Evolutionary conservation across 2,888 invertebrate species (phyloP).

Genomic region (Torymus texanus): DNA sequence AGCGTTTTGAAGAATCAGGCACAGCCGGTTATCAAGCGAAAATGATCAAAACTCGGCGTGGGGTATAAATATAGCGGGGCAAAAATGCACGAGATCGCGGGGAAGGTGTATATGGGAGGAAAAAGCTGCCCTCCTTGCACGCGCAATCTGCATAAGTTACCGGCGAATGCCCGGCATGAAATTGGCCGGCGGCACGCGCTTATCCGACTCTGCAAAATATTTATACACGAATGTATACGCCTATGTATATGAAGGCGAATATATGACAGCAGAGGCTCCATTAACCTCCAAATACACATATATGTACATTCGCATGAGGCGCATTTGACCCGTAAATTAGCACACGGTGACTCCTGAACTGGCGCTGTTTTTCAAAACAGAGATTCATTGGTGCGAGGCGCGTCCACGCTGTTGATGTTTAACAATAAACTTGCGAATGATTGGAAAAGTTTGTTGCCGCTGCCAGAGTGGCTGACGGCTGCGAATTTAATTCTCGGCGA

Average conservation of each 20-base stretch:
- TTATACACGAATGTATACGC: background rate
- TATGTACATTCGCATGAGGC: background rate
- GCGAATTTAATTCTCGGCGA: conserved; percentile 25
- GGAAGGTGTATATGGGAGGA: background rate
- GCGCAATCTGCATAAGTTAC: conserved; percentile 21
- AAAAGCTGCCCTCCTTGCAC: conserved; percentile 5
- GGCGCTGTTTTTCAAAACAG: background rate
- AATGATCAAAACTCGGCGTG: too few species aligned
- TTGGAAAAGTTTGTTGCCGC: conserved; percentile 33
- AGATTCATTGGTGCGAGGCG: background rate
- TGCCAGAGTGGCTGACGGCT: background rate
- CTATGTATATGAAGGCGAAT: background rate
- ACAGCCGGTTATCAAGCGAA: too few species aligned
- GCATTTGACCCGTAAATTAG: conserved; percentile 24
- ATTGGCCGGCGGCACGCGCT: conserved; percentile 25
- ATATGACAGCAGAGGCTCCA: background rate
- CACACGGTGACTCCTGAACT: background rate
- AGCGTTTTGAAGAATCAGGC: too few species aligned
- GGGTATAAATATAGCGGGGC: too few species aligned
- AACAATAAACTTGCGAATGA: conserved; percentile 39
- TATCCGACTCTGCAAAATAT: conserved; percentile 28
- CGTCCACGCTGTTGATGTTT: background rate
- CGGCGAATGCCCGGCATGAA: conserved; percentile 12
- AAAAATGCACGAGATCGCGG: too few species aligned
- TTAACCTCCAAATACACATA: conserved; percentile 25